Percentiles rank a stretch among this genome's conserved stretches.
phyloP scores from a whole-genome alignment of 2,888 invertebrate species.

The Ecdyonurus torrentis region DNA sequence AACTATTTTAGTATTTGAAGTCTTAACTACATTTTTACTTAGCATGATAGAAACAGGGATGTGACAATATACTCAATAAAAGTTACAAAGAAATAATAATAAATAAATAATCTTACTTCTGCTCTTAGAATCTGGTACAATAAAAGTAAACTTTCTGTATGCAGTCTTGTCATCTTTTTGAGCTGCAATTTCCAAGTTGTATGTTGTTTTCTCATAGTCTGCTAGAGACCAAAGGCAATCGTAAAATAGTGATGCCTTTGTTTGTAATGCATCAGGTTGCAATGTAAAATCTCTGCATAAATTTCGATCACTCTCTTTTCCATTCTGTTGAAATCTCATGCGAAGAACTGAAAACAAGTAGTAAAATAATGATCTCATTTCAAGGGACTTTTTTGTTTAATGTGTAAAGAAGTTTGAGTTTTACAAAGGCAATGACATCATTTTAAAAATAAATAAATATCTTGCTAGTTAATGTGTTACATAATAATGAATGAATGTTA shows the following conservation, averaged over 20 bases:
- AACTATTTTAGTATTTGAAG: too few relatives aligned
- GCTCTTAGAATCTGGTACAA: not conserved
- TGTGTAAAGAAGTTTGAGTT: too few relatives aligned
- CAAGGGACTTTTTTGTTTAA: too few relatives aligned
- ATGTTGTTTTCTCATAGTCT: not conserved
- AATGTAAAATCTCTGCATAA: not conserved
- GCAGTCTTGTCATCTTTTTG: not conserved
- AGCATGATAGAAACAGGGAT: too few relatives aligned
- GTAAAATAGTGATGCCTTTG: not conserved
- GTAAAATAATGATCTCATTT: not conserved
- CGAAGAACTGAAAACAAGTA: not conserved
- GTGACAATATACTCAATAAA: too few relatives aligned
- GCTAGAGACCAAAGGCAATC: not conserved
- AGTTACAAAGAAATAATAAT: not conserved
- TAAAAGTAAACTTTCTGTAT: not conserved
- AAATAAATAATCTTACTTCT: not conserved
- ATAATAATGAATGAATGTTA: too few relatives aligned
- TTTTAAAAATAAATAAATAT: too few relatives aligned
- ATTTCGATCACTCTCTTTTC: not conserved
- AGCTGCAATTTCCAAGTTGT: not conserved
- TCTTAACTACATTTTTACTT: too few relatives aligned
- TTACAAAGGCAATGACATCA: too few relatives aligned
- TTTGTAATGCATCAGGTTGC: too few relatives aligned
- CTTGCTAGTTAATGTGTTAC: too few relatives aligned
- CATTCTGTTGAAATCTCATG: not conserved